Percentiles rank a stretch among this genome's conserved stretches.
phyloP scores from a whole-genome alignment of 1,140 invertebrate species.

The Drosophila varians region DNA sequence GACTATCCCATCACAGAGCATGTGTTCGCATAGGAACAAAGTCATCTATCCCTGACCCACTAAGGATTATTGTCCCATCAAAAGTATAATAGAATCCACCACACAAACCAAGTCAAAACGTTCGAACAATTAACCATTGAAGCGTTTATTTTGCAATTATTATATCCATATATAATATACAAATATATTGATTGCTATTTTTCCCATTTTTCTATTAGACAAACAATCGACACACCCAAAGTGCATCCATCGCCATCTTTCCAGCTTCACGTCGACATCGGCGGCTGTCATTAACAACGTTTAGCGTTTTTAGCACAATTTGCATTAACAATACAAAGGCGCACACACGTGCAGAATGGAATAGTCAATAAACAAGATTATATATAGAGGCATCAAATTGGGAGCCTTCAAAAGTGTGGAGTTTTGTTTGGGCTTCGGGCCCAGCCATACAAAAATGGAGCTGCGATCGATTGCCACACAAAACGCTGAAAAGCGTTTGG shows the following conservation, averaged over 20 bases:
- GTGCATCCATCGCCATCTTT: constrained; percentile 67
- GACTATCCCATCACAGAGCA: background rate
- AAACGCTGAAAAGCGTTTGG: constrained; percentile 31
- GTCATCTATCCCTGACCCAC: background rate
- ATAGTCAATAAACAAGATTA: constrained; percentile 69
- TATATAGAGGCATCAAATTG: constrained; percentile 53
- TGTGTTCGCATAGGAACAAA: background rate
- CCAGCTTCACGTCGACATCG: constrained; percentile 54
- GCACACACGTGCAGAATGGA: constrained; percentile 35
- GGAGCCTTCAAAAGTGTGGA: constrained; percentile 49
- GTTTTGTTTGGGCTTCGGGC: constrained; percentile 46
- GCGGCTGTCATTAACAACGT: constrained; percentile 74
- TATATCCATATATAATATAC: constrained; percentile 55
- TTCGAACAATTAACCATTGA: constrained; percentile 33
- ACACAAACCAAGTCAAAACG: constrained; percentile 10
- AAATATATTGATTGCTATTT: constrained; percentile 35
- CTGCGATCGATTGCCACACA: constrained; percentile 61
- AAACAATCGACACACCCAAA: constrained; percentile 69
- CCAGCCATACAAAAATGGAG: constrained; percentile 72
- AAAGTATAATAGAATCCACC: background rate
- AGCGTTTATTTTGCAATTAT: constrained; percentile 61
- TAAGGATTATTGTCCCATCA: constrained; percentile 6
- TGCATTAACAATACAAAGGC: constrained; percentile 44
- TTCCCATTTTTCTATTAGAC: constrained; percentile 45
- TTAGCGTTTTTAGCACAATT: constrained; percentile 66